These are phyloP conservation scores for Centruroides vittatus DNA, from an alignment of 1,140 invertebrate species.

Conservation along the genomic window DNA sequence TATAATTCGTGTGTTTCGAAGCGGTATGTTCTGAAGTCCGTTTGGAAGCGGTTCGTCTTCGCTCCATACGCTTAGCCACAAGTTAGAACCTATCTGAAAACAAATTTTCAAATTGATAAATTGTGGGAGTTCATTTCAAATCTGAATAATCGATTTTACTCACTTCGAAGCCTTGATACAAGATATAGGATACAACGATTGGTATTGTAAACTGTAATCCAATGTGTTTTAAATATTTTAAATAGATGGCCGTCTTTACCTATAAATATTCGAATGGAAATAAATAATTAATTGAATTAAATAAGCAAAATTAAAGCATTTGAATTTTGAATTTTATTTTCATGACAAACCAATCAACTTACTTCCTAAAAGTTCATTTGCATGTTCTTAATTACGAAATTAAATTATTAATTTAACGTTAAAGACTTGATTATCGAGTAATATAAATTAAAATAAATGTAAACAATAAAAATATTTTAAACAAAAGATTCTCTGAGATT, in stretches of 20 bases:
- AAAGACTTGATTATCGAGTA: too few species aligned
- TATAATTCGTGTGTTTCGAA: not conserved
- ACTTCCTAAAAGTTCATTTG: too few species aligned
- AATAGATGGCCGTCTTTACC: not conserved
- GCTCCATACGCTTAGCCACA: constrained; percentile 10
- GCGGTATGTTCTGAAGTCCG: not conserved
- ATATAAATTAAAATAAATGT: too few species aligned
- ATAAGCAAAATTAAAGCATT: too few species aligned
- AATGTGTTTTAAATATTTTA: not conserved
- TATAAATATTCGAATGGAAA: not conserved
- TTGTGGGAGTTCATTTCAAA: not conserved
- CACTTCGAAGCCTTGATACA: not conserved
- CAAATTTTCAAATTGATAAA: not conserved
- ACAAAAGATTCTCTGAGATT: too few species aligned
- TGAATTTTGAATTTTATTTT: too few species aligned
- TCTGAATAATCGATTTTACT: not conserved
- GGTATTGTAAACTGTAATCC: not conserved
- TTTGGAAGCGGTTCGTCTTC: not conserved
- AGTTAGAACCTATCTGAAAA: constrained; percentile 1
- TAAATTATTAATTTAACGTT: too few species aligned
- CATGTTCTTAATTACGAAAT: too few species aligned
- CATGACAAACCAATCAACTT: too few species aligned
- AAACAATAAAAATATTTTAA: too few species aligned
- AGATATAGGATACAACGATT: not conserved
- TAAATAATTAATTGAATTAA: too few species aligned